A percentile compares a stretch with the other conserved stretches of the same genome.
phyloP scores from a whole-genome alignment of 2,797 vertebrate genomes.

The Manis pentadactyla region DNA sequence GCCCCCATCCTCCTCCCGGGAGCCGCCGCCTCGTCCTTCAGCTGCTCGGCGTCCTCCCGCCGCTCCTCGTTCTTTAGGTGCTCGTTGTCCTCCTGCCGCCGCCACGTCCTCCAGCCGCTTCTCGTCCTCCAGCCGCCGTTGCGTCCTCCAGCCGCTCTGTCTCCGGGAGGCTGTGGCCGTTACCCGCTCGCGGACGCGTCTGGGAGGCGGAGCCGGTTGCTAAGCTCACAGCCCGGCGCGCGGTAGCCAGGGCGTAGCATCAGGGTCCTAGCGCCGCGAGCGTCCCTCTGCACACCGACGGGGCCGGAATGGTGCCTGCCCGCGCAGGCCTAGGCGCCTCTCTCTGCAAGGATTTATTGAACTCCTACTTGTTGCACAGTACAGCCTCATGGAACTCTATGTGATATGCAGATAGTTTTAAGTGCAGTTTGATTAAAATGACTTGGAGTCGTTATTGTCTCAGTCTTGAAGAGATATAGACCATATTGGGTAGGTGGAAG shows the following conservation, averaged over 20 bases:
- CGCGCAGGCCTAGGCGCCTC: conserved; percentile 66
- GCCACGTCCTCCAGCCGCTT: too few species aligned
- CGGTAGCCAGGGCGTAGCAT: conserved; percentile 73
- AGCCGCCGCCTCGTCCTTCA: conserved; percentile 72
- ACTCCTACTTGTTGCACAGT: background rate
- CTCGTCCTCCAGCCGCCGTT: conserved; percentile 78
- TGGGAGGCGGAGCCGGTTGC: conserved; percentile 69
- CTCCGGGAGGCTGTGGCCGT: conserved; percentile 61
- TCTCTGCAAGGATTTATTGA: background rate
- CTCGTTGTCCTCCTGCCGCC: conserved; percentile 81
- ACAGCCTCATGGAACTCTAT: background rate
- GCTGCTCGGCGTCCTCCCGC: too few species aligned
- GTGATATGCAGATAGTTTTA: background rate
- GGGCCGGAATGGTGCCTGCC: conserved; percentile 18
- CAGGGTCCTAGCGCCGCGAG: conserved; percentile 20
- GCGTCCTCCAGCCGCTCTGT: conserved; percentile 68
- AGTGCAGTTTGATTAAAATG: background rate
- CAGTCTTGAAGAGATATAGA: background rate
- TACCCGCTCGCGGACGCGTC: conserved; percentile 51
- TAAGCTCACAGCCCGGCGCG: conserved; percentile 80
- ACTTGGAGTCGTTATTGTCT: background rate
- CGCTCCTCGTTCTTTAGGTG: too few species aligned
- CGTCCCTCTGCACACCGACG: background rate
- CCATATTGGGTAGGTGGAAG: background rate
- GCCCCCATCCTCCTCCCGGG: conserved; percentile 87